Evolutionary conservation across 2,888 invertebrate genomes (phyloP), one percentile per base, ranked within the genome.

Genomic region (Tipula helvola): DNA sequence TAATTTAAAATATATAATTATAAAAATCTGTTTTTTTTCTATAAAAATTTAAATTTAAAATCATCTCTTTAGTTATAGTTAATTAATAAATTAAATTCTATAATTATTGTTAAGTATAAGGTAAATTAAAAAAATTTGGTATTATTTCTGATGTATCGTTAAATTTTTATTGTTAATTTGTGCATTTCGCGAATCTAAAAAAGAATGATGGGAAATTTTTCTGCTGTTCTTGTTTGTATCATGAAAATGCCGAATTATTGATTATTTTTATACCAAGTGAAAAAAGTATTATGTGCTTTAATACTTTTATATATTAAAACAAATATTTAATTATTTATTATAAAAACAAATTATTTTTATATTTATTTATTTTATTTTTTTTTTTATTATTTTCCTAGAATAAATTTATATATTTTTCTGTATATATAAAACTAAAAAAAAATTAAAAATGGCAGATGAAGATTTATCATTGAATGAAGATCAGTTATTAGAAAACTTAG

Each of bases 381-480:
- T 84, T 28, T 28, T 84, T 84, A 84, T 84, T 84, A 84, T 84
- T 41, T 84, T 41, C 84, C 84, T 84, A 84, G 84, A 84, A 84
- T 84, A 84, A 39, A 39, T 84, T 39, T 84, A 84, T 84, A 84
- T 39, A 84, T 84, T 84, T 84, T 84, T 84, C 87, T 83, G 85
- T 84, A 86, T 86, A 41, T 28, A 57, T 57, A 84, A 71, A 83
- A 71, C 28, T 71, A 71, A 71, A 71, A 71, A 28, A 52, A 71
- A 71, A 71, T 71, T 28, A 86, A 87, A 87, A 86, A 92, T 92
- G 92, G 92, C 92, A 88, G 92, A 92, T 89, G 92, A 92, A 90
- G 92, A 91, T 89, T 89, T 91, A 88, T 89, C 91, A 88, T 89
- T 92, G 88, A 91, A 91, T 88, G 92, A 92, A 89, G 92, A 92